Percentiles rank a stretch among this genome's conserved stretches.
phyloP scores from a whole-genome alignment of 2,797 vertebrate species.

The Sebastes hubbsi region DNA sequence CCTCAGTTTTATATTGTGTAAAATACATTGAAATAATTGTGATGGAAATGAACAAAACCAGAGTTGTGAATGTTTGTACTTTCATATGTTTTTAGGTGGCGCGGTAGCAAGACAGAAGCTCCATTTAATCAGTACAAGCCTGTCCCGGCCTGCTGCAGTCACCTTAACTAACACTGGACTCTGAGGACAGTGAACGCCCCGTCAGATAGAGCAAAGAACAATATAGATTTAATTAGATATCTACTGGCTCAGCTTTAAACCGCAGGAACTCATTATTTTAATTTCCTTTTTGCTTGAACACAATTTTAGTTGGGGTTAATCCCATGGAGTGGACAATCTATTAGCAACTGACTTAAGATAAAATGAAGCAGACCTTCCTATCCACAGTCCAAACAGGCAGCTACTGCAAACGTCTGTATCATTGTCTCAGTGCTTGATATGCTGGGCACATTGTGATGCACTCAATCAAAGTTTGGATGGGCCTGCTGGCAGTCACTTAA shows the following conservation, averaged over 20 bases:
- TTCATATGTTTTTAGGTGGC: conserved; percentile 68
- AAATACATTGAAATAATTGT: not conserved
- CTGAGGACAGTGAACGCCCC: conserved; percentile 36
- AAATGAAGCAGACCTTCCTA: conserved; percentile 30
- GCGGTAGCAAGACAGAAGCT: conserved; percentile 52
- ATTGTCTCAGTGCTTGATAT: conserved; percentile 63
- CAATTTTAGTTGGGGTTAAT: conserved; percentile 56
- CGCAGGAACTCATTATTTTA: conserved; percentile 62
- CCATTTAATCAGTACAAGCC: conserved; percentile 15
- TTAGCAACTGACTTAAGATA: conserved; percentile 51
- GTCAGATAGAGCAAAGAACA: conserved; percentile 55
- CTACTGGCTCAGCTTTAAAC: conserved; percentile 52
- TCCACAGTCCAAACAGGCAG: conserved; percentile 34
- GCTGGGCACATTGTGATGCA: conserved; percentile 63
- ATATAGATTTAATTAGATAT: conserved; percentile 67
- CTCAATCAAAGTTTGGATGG: conserved; percentile 73
- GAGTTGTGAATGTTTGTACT: not conserved
- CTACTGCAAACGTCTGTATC: conserved; percentile 30
- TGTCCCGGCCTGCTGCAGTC: conserved; percentile 26
- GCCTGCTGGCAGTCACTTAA: conserved; percentile 66
- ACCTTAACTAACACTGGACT: conserved; percentile 43
- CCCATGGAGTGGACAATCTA: conserved; percentile 51
- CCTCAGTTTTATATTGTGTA: not conserved
- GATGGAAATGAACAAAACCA: not conserved
- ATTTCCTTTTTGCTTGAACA: conserved; percentile 54